A percentile compares a stretch with the other conserved stretches of the same genome.
phyloP scores from a whole-genome alignment of 2,797 vertebrate genomes.

The Champsocephalus gunnari region DNA sequence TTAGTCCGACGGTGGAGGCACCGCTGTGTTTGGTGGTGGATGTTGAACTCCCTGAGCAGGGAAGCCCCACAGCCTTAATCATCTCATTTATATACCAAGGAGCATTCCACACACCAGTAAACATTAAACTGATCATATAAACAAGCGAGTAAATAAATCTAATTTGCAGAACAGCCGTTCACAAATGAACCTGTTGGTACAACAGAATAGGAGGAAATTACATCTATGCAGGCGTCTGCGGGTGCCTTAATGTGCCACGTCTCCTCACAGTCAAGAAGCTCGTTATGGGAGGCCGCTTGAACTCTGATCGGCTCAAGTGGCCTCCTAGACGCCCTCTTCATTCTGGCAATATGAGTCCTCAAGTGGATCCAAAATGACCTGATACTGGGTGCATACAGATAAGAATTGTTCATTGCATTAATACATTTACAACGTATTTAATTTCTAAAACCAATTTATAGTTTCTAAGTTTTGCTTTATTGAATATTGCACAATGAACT shows the following conservation, averaged over 20 bases:
- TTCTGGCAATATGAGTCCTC: slow-evolving; percentile 39
- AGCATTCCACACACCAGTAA: slow-evolving; percentile 56
- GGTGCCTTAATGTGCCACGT: slow-evolving; percentile 20
- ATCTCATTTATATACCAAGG: slow-evolving; percentile 76
- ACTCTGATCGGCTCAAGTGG: slow-evolving; percentile 61
- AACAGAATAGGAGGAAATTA: slow-evolving; percentile 28
- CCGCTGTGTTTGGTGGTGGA: slow-evolving; percentile 73
- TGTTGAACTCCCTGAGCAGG: slow-evolving; percentile 81
- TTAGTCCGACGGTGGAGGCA: slow-evolving; percentile 44
- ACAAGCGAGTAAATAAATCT: slow-evolving; percentile 59
- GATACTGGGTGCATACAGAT: slow-evolving; percentile 9
- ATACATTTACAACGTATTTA: neutral
- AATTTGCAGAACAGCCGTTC: slow-evolving; percentile 45
- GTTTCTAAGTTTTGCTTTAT: neutral
- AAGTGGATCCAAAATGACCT: slow-evolving; percentile 21
- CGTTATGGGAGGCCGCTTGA: slow-evolving; percentile 59
- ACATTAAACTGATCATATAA: slow-evolving; percentile 62
- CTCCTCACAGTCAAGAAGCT: slow-evolving; percentile 41
- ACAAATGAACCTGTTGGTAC: slow-evolving; percentile 47
- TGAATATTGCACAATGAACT: too few relatives aligned
- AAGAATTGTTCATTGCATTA: neutral
- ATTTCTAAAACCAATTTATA: neutral
- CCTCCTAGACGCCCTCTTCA: slow-evolving; percentile 46
- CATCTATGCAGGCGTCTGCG: slow-evolving; percentile 4
- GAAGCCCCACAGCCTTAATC: slow-evolving; percentile 84